phyloP scores from a whole-genome alignment of 2,888 invertebrate genomes.

The Sphaerolaimus hirsutus region DNA sequence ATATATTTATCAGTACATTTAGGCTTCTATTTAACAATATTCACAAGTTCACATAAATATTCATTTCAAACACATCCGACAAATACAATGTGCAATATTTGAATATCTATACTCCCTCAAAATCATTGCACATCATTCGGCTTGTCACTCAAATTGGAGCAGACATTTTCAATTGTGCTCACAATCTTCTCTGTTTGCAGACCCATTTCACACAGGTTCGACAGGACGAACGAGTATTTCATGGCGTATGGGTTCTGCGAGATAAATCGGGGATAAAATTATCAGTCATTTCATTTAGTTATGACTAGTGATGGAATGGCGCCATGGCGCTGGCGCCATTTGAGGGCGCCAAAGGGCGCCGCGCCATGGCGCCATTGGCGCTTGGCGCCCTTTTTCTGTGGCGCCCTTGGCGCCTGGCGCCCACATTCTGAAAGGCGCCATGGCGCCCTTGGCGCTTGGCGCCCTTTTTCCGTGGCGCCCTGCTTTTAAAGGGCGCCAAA shows the following conservation, averaged over 20 bases:
- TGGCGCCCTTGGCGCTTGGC: too few species aligned
- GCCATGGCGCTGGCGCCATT: too few species aligned
- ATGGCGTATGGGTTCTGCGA: conserved; percentile 28
- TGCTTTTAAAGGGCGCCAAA: too few species aligned
- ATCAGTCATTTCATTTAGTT: neutral
- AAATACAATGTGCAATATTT: too few species aligned
- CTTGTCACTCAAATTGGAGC: neutral
- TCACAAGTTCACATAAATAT: neutral
- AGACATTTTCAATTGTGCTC: neutral
- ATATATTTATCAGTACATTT: neutral
- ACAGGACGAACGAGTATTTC: conserved; percentile 26
- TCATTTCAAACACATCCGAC: neutral
- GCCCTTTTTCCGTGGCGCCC: too few species aligned
- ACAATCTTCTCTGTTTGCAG: neutral
- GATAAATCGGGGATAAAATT: neutral
- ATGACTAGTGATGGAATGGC: too few species aligned
- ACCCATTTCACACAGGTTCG: conserved; percentile 26
- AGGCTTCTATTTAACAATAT: neutral
- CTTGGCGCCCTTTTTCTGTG: too few species aligned
- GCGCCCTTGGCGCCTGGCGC: too few species aligned
- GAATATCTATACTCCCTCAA: neutral
- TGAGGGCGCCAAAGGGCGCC: too few species aligned
- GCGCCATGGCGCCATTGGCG: too few species aligned
- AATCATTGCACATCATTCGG: neutral
- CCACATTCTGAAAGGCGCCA: too few species aligned